Conservation (phyloP, 92 coral and sea anemone genomes). For the Palythoa grandis region DNA sequence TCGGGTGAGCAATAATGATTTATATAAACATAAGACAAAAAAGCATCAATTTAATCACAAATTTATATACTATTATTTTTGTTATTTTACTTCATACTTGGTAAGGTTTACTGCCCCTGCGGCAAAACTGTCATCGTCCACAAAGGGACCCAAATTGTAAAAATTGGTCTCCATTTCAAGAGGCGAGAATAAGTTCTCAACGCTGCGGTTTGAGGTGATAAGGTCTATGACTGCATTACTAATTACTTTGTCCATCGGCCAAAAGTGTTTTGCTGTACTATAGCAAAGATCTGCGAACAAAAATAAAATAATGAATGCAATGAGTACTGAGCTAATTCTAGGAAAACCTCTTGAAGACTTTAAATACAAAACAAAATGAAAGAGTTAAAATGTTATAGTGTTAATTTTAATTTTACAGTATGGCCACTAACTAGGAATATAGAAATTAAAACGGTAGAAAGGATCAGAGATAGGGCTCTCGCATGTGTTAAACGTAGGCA, state of each 20-base stretch:
- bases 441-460: no score
- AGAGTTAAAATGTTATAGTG: no score
- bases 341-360: no score
- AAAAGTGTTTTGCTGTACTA: constrained; percentile 24
- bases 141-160: background rate
- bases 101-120: constrained; percentile 16
- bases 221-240: constrained; percentile 21
- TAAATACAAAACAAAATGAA: no score
- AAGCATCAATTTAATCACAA: no score
- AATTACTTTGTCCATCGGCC: constrained; percentile 30
- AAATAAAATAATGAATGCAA: background rate
- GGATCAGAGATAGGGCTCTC: no score
- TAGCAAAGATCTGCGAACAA: background rate
- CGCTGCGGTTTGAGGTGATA: constrained; percentile 18
- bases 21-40: no score
- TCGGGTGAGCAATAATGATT: no score
- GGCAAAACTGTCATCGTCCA: background rate
- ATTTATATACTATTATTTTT: no score
- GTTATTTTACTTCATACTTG: background rate
- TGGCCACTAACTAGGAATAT: no score
- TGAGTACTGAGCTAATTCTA: background rate
- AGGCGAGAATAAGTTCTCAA: background rate
- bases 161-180: constrained; percentile 7
- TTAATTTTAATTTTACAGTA: no score
- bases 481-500: no score